Conservation (phyloP, 2,797 vertebrate genomes). For the Podarcis lilfordi region DNA sequence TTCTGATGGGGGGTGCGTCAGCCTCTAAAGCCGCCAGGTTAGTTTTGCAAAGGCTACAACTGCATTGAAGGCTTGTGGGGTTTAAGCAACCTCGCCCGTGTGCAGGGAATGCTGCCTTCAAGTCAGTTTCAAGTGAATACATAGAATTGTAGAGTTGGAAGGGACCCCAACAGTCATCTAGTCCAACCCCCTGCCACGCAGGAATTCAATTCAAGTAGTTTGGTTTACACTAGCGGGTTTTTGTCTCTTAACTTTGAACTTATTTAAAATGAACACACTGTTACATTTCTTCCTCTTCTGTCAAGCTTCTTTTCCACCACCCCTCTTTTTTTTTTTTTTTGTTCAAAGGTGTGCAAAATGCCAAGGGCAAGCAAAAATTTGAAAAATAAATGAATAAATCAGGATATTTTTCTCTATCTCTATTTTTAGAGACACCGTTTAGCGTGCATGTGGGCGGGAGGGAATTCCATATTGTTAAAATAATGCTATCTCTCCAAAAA, state of each 20-base stretch:
- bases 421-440: conserved; percentile 67
- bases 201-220: conserved; percentile 41
- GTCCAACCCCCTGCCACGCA: too few relatives aligned
- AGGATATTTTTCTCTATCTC: conserved; percentile 66
- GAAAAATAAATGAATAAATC: conserved; percentile 44
- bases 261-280: conserved; percentile 71
- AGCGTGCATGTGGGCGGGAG: conserved; percentile 56
- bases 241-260: conserved; percentile 66
- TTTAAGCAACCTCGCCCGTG: too few relatives aligned
- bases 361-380: conserved; percentile 71
- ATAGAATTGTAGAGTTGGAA: too few relatives aligned
- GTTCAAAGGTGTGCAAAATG: conserved; percentile 72
- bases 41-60: background rate
- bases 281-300: conserved; percentile 72
- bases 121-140: conserved; percentile 39
- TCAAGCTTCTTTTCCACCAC: conserved; percentile 60
- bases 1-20: background rate
- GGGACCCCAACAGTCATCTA: too few relatives aligned
- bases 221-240: conserved; percentile 66
- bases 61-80: background rate
- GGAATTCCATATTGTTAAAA: conserved; percentile 66
- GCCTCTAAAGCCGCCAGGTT: background rate
- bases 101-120: conserved; percentile 25
- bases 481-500: conserved; percentile 71
- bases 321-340: conserved; percentile 53